These are phyloP conservation scores for Diachasmimorpha longicaudata DNA, from an alignment of 1,140 invertebrate species.

Conservation along the genomic window DNA sequence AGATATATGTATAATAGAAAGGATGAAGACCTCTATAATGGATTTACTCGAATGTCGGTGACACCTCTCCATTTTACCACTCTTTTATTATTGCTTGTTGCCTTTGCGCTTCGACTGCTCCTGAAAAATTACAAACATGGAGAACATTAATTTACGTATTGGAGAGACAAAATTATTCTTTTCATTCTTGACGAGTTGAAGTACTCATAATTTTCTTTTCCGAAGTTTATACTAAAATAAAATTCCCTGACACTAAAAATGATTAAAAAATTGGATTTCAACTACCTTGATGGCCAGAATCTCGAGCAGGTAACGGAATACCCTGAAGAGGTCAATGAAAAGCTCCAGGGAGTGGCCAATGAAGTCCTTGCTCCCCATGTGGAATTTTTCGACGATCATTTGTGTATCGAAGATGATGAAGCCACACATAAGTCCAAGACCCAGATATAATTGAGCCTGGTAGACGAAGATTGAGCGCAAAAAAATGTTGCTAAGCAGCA, in stretches of 20 bases:
- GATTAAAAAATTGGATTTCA: background rate
- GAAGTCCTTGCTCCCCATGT: slow-evolving; percentile 90
- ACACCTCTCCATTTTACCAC: slow-evolving; percentile 5
- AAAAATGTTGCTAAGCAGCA: slow-evolving; percentile 85
- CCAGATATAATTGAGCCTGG: slow-evolving; percentile 85
- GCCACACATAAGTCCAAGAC: slow-evolving; percentile 88
- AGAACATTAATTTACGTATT: slow-evolving; percentile 16
- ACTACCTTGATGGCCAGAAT: slow-evolving; percentile 88
- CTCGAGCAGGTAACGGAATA: slow-evolving; percentile 88
- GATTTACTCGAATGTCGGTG: slow-evolving; percentile 53
- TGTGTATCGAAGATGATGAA: slow-evolving; percentile 97
- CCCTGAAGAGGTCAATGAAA: slow-evolving; percentile 90
- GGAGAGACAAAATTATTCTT: too few relatives aligned
- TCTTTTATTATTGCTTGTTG: slow-evolving; percentile 37
- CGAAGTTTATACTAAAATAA: too few relatives aligned
- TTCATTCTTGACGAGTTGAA: too few relatives aligned
- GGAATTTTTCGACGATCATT: slow-evolving; percentile 90
- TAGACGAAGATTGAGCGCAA: slow-evolving; percentile 83
- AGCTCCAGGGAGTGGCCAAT: slow-evolving; percentile 88
- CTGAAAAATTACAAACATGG: slow-evolving; percentile 36
- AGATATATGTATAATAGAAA: slow-evolving; percentile 45
- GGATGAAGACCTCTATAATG: slow-evolving; percentile 63
- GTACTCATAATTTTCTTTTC: too few relatives aligned
- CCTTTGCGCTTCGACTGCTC: slow-evolving; percentile 47
- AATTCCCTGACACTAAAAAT: too few relatives aligned